Percentiles rank a stretch among this genome's conserved stretches.
Conservation (phyloP, 2,797 vertebrate genomes). For the Oreortyx pictus region DNA sequence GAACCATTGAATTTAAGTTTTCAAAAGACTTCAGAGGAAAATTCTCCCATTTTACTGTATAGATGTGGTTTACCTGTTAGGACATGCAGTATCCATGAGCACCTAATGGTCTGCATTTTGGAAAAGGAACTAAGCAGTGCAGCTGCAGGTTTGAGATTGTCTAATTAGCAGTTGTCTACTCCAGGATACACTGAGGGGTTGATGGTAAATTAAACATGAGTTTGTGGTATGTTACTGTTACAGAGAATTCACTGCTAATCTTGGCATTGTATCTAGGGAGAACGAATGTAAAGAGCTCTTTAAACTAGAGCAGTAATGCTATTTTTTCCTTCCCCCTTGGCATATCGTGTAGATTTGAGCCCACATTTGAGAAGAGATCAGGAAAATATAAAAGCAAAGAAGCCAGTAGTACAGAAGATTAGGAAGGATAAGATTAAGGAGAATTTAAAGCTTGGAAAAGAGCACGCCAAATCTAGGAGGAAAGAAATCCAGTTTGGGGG, state of each 20-base stretch:
- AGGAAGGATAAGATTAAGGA: constrained; percentile 44
- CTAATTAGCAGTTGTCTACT: constrained; percentile 43
- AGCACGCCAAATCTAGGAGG: constrained; percentile 11
- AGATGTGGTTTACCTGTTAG: background rate
- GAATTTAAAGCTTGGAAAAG: constrained; percentile 15
- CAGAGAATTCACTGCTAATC: constrained; percentile 60
- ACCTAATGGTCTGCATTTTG: background rate
- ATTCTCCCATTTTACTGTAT: rapidly evolving
- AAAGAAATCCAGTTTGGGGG: constrained; percentile 2
- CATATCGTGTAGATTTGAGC: constrained; percentile 60
- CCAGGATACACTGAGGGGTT: constrained; percentile 59
- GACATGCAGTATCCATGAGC: background rate
- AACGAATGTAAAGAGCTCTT: constrained; percentile 47
- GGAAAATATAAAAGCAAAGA: constrained; percentile 51
- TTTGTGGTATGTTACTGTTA: constrained; percentile 51
- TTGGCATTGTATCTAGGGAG: constrained; percentile 67
- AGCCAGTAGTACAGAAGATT: constrained; percentile 42
- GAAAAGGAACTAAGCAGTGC: background rate
- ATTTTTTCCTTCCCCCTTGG: constrained; percentile 62
- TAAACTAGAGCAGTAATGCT: constrained; percentile 62
- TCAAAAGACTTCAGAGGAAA: background rate
- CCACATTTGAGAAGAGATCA: constrained; percentile 48
- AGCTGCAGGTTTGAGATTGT: constrained; percentile 36
- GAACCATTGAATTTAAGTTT: rapidly evolving
- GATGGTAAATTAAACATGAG: constrained; percentile 66